Conservation (phyloP, 1,140 invertebrate species). For the Leguminivora glycinivorella region DNA sequence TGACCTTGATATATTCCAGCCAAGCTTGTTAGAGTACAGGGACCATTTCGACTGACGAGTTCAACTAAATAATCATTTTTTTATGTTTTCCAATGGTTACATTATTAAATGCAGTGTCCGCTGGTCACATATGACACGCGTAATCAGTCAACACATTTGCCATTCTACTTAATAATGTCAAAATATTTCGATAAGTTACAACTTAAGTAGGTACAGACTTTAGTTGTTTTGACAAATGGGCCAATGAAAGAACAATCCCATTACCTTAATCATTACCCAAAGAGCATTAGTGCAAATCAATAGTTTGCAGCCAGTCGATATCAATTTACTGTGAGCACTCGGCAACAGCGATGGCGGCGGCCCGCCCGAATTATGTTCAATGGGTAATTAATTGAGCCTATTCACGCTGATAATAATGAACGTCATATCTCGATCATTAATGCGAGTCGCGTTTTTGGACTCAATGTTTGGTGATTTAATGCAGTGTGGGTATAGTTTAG, state of each 20-base stretch:
- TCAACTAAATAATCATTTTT: no score
- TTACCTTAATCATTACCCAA: background rate
- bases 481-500: background rate
- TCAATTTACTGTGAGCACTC: slow-evolving; percentile 53
- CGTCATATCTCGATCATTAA: slow-evolving; percentile 57
- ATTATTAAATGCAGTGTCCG: no score
- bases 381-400: slow-evolving; percentile 73
- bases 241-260: background rate
- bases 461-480: background rate
- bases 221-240: background rate
- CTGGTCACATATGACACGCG: no score
- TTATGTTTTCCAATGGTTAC: no score
- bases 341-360: slow-evolving; percentile 53
- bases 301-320: slow-evolving; percentile 33
- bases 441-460: slow-evolving; percentile 36
- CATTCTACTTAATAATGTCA: no score
- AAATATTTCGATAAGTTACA: no score
- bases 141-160: no score
- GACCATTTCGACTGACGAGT: no score
- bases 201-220: background rate
- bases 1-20: no score
- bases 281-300: slow-evolving; percentile 31
- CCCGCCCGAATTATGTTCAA: slow-evolving; percentile 75
- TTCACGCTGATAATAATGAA: slow-evolving; percentile 70
- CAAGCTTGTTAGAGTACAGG: no score